A percentile compares a stretch with the other conserved stretches of the same genome.
Conservation (phyloP, 2,888 invertebrate genomes). For the Lathronympha strigana region DNA sequence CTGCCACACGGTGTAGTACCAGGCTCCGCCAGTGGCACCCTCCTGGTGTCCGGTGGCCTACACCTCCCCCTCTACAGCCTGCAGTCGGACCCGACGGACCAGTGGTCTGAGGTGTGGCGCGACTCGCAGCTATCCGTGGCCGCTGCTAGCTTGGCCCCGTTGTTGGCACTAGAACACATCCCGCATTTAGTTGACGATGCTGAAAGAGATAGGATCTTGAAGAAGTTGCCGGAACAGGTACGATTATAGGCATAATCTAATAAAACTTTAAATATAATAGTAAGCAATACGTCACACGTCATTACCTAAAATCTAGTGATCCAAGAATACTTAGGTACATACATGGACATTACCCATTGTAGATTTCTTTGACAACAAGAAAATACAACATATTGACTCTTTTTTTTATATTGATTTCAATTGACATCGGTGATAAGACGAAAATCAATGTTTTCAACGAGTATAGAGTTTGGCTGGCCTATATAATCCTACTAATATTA, state of each 20-base stretch:
- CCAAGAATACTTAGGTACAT: too few species aligned
- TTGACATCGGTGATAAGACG: too few species aligned
- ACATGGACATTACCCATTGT: too few species aligned
- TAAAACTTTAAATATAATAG: not conserved
- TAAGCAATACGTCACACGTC: too few species aligned
- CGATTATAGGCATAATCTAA: not conserved
- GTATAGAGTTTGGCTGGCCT: too few species aligned
- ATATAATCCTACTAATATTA: too few species aligned
- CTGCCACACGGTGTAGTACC: slow-evolving; percentile 86
- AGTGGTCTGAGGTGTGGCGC: slow-evolving; percentile 75
- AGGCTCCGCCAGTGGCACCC: slow-evolving; percentile 86
- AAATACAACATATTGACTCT: too few species aligned
- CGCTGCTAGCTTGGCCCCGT: slow-evolving; percentile 84
- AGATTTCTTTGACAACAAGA: too few species aligned
- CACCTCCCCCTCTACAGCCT: slow-evolving; percentile 81
- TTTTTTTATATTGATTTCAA: too few species aligned
- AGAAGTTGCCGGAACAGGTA: slow-evolving; percentile 84
- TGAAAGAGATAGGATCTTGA: slow-evolving; percentile 77
- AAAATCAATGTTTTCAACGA: too few species aligned
- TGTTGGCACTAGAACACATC: slow-evolving; percentile 82
- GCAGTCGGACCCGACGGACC: slow-evolving; percentile 68
- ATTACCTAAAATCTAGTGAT: too few species aligned
- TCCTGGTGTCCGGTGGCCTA: slow-evolving; percentile 86
- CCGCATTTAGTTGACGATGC: slow-evolving; percentile 80
- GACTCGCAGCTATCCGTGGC: slow-evolving; percentile 81